Conservation (phyloP, 2,113 vertebrate genomes). For the Hymenochirus boettgeri region DNA sequence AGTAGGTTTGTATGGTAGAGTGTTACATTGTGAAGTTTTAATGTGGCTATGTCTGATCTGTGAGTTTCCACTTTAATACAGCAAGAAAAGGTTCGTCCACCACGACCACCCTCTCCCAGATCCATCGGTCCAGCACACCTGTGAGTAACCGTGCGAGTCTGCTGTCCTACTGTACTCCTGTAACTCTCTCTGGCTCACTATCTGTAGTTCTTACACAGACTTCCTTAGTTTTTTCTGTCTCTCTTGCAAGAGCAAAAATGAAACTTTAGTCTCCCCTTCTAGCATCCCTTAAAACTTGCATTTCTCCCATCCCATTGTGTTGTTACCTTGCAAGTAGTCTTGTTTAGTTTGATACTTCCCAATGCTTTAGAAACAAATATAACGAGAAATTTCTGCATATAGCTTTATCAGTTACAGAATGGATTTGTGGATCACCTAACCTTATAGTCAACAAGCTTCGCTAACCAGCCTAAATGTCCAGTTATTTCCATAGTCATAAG, state of each 20-base stretch:
- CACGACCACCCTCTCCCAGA: conserved; percentile 73
- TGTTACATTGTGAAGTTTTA: too few relatives aligned
- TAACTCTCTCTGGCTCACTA: conserved; percentile 62
- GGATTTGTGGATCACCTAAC: too few relatives aligned
- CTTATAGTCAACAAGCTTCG: too few relatives aligned
- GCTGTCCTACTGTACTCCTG: conserved; percentile 48
- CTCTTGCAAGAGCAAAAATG: conserved; percentile 46
- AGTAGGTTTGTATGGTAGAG: too few relatives aligned
- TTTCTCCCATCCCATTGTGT: conserved; percentile 38
- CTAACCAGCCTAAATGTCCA: too few relatives aligned
- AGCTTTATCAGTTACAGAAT: too few relatives aligned
- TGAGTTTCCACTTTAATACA: conserved; percentile 73
- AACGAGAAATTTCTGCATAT: too few relatives aligned
- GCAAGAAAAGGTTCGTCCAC: conserved; percentile 66
- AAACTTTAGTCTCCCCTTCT: conserved; percentile 49
- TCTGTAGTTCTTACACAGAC: conserved; percentile 62
- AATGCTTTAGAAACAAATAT: too few relatives aligned
- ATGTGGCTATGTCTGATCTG: conserved; percentile 50
- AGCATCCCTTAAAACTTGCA: conserved; percentile 52
- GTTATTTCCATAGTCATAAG: too few relatives aligned
- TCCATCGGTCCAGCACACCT: conserved; percentile 68
- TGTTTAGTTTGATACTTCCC: too few relatives aligned
- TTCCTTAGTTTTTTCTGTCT: conserved; percentile 49
- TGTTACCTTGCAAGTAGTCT: too few relatives aligned
- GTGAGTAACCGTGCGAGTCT: conserved; percentile 72